Conservation (phyloP, 1,140 invertebrate species). For the Cecropterus lyciades region DNA sequence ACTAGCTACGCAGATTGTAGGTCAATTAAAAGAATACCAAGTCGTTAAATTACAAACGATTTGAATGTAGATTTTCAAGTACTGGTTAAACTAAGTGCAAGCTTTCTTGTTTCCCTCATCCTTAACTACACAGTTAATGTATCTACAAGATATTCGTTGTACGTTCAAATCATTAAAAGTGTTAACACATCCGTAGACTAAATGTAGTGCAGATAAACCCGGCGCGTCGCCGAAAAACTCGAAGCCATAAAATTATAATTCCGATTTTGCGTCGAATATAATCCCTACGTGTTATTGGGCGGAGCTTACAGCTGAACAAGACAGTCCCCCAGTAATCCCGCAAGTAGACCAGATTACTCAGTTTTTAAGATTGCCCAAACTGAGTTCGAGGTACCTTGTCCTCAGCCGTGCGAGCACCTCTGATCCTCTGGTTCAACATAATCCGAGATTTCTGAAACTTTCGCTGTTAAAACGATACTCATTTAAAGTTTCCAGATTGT, state of each 20-base stretch:
- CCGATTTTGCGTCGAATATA: conserved; percentile 24
- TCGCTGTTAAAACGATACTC: conserved; percentile 3
- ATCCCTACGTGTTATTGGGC: conserved; percentile 30
- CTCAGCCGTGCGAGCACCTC: conserved; percentile 13
- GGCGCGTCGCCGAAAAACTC: background rate
- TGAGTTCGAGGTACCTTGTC: background rate
- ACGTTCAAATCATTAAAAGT: too few species aligned
- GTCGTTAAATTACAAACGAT: too few species aligned
- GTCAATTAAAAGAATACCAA: too few species aligned
- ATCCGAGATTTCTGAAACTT: conserved; percentile 13
- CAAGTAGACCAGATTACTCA: conserved; percentile 9
- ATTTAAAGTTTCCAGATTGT: conserved; percentile 1
- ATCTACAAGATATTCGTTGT: too few species aligned
- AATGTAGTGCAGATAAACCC: too few species aligned
- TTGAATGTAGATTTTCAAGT: too few species aligned
- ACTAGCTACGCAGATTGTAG: too few species aligned
- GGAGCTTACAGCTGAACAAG: conserved; percentile 25
- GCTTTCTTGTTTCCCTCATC: too few species aligned
- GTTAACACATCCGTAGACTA: too few species aligned
- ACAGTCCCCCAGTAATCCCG: conserved; percentile 26
- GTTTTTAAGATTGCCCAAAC: conserved; percentile 32
- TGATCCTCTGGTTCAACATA: conserved; percentile 10
- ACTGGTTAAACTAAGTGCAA: too few species aligned
- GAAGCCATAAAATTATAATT: conserved; percentile 25
- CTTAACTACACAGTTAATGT: too few species aligned